Conservation (phyloP, 2,113 vertebrate species). For the Lophura nycthemera region DNA sequence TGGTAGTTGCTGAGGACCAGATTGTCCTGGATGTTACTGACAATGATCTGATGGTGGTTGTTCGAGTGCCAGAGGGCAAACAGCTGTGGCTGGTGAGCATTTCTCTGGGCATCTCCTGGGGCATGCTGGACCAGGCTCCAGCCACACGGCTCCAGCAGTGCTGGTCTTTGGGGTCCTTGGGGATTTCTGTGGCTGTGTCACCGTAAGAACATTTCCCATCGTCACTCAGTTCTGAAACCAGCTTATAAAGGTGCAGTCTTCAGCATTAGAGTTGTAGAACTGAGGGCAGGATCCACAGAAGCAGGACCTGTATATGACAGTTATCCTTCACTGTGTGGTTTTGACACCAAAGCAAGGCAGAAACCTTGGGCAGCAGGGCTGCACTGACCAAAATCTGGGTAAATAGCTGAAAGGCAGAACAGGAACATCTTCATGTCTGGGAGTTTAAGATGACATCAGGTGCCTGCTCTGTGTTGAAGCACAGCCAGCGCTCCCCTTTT, state of each 20-base stretch:
- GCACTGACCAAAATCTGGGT: not conserved
- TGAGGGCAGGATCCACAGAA: not conserved
- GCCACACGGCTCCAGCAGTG: not conserved
- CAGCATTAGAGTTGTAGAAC: not conserved
- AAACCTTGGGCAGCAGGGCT: not conserved
- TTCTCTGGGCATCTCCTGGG: not conserved
- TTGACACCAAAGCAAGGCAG: not conserved
- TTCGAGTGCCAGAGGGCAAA: constrained; percentile 87
- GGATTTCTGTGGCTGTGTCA: not conserved
- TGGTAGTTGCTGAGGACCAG: constrained; percentile 88
- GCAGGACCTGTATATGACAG: rapidly evolving
- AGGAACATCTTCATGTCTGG: not conserved
- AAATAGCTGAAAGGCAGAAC: not conserved
- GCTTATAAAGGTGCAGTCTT: not conserved
- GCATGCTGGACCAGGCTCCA: not conserved
- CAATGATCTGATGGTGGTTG: constrained; percentile 85
- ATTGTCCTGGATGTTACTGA: constrained; percentile 91
- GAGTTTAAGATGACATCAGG: not conserved
- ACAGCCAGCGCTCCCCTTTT: not conserved
- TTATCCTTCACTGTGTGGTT: not conserved
- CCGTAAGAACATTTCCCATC: rapidly evolving
- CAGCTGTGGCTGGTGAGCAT: constrained; percentile 92
- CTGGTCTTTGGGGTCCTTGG: not conserved
- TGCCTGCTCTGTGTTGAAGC: not conserved
- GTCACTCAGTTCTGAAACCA: not conserved